Percentiles rank a stretch among this genome's conserved stretches.
These are phyloP conservation scores for Plutomurus gul DNA, from an alignment of 1,140 invertebrate genomes.

Conservation along the genomic window DNA sequence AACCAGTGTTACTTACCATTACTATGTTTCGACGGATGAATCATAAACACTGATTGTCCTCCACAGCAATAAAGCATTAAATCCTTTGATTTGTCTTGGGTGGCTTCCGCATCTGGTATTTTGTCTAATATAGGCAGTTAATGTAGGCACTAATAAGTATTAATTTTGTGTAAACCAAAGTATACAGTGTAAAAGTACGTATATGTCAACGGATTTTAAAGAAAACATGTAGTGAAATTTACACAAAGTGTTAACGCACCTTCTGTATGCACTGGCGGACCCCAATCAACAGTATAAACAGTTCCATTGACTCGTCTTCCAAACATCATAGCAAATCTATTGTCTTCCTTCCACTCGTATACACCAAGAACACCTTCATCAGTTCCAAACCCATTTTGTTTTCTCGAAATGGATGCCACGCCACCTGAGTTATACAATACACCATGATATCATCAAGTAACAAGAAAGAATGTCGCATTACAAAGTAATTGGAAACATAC, in stretches of 20 bases:
- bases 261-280: conserved; percentile 27
- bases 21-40: conserved; percentile 32
- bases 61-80: conserved; percentile 37
- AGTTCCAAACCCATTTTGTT: conserved; percentile 46
- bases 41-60: conserved; percentile 35
- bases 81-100: conserved; percentile 22
- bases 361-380: conserved; percentile 47
- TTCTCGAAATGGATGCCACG: conserved; percentile 47
- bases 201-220: neutral
- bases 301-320: conserved; percentile 39
- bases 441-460: neutral
- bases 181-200: too few relatives aligned
- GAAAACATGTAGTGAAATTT: neutral
- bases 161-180: too few relatives aligned
- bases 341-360: conserved; percentile 41
- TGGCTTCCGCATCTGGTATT: neutral
- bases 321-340: conserved; percentile 23
- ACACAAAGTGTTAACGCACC: conserved; percentile 5
- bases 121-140: neutral
- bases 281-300: conserved; percentile 49
- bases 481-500: conserved; percentile 34
- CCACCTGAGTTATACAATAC: conserved; percentile 36
- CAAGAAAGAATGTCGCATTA: neutral
- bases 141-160: too few relatives aligned
- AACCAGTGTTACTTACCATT: neutral